Base-by-base conservation (phyloP, 2,888 invertebrate genomes). In the Eupithecia dodoneata region DNA sequence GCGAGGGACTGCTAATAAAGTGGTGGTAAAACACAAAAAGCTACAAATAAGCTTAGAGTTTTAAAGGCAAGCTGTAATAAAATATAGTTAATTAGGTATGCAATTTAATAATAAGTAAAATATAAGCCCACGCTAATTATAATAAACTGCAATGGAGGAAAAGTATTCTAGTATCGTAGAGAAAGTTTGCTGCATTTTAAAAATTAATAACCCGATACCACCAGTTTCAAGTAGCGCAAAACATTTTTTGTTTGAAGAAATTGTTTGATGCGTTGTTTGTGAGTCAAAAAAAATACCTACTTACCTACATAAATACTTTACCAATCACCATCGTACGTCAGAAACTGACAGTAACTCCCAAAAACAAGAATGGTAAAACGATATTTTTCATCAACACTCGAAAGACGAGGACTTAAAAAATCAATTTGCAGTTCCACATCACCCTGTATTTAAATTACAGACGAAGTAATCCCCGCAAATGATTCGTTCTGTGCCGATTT, bases 381-480 rank as follows among this genome's bases (percentile, higher is more conserved):
- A n/a, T 55, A 55, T 18, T 63, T 10, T 63, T 63, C 30, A 30
- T 4, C 10, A 63, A 9, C 55, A 59, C n/a, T 55, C 18, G 9
- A 52, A 52, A 52, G 52, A 9, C 18, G 18, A 42, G 15, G 3
- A 15, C 42, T 66, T 66, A 9, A 13, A 73, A 73, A 70, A 70
- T 63, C 59, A 49, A 73, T 45, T 77, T 69, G 45, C 67, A 18
- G 44, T 74, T 73, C 71, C 44, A 74, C 70, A 73, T 73, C 86
- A 83, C 4, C 76, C 85, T 84, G 82, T 87, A 83, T 79, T 59
- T 76, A 81, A 81, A 81, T 82, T 80, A 80, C 80, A 76, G 78
- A 79, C 79, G 73, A 81, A 79, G 80, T 86, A 85, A 86, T 87
- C 85, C 84, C 81, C 79, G 79, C 79, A 81, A 82, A 80, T 83